These are phyloP conservation scores for Lethenteron reissneri DNA, from an alignment of 2,113 vertebrate genomes.

Conservation along the genomic window DNA sequence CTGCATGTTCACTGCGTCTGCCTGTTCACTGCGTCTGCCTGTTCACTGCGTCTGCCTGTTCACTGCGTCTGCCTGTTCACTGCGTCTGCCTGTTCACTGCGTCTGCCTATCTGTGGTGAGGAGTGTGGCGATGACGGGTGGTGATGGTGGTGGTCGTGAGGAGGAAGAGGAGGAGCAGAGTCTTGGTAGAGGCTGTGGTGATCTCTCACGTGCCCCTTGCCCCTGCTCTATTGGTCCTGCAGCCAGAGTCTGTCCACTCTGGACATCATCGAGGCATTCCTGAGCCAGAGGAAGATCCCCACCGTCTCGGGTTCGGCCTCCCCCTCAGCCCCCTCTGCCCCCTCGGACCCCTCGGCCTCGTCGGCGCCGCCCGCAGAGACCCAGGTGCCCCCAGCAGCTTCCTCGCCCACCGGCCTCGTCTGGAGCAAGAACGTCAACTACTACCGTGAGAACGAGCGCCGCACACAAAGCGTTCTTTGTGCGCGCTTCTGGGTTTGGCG, in stretches of 20 bases:
- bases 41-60: neutral
- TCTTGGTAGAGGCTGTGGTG: too few relatives aligned
- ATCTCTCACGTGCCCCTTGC: too few relatives aligned
- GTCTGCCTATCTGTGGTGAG: too few relatives aligned
- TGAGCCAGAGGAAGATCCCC: slow-evolving; percentile 35
- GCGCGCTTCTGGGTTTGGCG: neutral
- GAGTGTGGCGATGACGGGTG: too few relatives aligned
- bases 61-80: too few relatives aligned
- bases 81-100: too few relatives aligned
- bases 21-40: neutral
- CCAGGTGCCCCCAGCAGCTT: neutral
- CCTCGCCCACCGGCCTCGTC: neutral
- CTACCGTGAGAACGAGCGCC: slow-evolving; percentile 40
- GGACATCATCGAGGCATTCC: slow-evolving; percentile 85
- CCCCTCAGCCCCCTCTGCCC: neutral
- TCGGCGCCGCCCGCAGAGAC: too few relatives aligned
- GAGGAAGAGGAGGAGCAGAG: too few relatives aligned
- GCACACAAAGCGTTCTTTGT: neutral
- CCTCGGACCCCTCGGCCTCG: neutral
- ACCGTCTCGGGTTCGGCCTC: neutral
- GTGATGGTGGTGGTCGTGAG: too few relatives aligned
- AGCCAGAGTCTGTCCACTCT: slow-evolving; percentile 94
- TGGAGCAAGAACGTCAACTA: slow-evolving; percentile 43
- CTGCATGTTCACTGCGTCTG: neutral
- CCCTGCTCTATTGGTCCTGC: slow-evolving; percentile 9